Percentiles rank a stretch among this genome's conserved stretches.
Evolutionary conservation across 2,888 invertebrate species (phyloP).

Genomic region (Tipula lateralis): DNA sequence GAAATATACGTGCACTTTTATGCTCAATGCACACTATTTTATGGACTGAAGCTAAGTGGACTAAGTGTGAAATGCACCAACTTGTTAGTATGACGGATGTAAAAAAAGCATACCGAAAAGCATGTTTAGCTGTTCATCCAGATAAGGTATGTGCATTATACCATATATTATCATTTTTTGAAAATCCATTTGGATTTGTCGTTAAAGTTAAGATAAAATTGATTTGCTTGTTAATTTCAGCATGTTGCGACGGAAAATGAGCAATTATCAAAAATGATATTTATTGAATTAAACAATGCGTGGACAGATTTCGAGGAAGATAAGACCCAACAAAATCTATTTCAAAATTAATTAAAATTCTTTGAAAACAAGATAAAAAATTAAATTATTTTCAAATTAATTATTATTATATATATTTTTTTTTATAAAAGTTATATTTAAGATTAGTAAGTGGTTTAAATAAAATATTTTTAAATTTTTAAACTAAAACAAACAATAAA

Average conservation of each 20-base stretch:
- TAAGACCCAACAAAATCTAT: constrained; percentile 71
- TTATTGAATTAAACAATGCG: constrained; percentile 98
- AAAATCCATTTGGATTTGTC: too few species aligned
- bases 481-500: not conserved
- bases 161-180: too few species aligned
- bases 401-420: not conserved
- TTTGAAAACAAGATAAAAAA: not conserved
- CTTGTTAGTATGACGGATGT: constrained; percentile 88
- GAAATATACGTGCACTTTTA: constrained; percentile 90
- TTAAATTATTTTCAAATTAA: not conserved
- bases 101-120: constrained; percentile 91
- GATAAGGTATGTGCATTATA: constrained; percentile 72
- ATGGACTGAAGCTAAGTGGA: constrained; percentile 93
- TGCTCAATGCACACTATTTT: constrained; percentile 90
- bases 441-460: not conserved
- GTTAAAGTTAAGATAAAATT: too few species aligned
- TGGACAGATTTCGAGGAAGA: constrained; percentile 96
- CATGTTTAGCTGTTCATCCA: constrained; percentile 96
- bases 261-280: constrained; percentile 90
- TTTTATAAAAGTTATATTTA: not conserved
- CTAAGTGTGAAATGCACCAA: constrained; percentile 90
- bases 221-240: constrained; percentile 54
- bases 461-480: not conserved
- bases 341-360: constrained; percentile 45
- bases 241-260: constrained; percentile 90